Evolutionary conservation across 2,888 invertebrate genomes (phyloP), one percentile per base, ranked within the genome.

Genomic region (Phasia obesa): DNA sequence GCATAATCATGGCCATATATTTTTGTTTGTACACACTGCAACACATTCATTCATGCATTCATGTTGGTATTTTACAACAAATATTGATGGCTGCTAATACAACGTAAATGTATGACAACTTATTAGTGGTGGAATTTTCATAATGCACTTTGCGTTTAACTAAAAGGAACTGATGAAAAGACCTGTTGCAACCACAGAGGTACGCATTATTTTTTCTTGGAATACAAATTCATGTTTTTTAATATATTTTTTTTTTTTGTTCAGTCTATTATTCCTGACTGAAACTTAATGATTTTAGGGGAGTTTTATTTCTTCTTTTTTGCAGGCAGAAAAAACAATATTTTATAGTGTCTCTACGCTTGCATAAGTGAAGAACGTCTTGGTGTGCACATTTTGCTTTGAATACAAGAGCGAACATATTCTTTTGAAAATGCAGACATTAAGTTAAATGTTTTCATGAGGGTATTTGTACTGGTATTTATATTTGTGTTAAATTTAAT

Each of bases 41-140:
- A 38, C 57, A 38, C 57, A 38, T 49, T 57, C 31, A 65, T n/a
- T 42, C 55, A 35, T 4, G 55, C 64, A 65, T 21, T 7, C 62
- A 59, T 42, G 64, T 31, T 64, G 78, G 75, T 51, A 55, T 65
- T 60, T 64, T 38, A 51, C 55, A 64, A 75, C 35, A 71, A 75
- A 60, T 67, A 70, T 75, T 31, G 31, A 71, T 62, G 57, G 60
- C 71, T 79, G 60, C 71, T 60, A 76, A 83, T 79, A 44, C 83
- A 70, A 76, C 78, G 64, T 51, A 55, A 74, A 69, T 57, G 47
- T 76, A 79, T 83, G 83, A 79, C 79, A 83, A 76, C 70, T 55
- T 79, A 79, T 76, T 76, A 79, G 47, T 83, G 49, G 31, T 67
- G 67, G 59, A 75, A 75, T 83, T 76, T 79, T 59, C 75, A 65